Evolutionary conservation across 2,113 vertebrate species (phyloP).

Genomic region (Halichoeres trimaculatus): DNA sequence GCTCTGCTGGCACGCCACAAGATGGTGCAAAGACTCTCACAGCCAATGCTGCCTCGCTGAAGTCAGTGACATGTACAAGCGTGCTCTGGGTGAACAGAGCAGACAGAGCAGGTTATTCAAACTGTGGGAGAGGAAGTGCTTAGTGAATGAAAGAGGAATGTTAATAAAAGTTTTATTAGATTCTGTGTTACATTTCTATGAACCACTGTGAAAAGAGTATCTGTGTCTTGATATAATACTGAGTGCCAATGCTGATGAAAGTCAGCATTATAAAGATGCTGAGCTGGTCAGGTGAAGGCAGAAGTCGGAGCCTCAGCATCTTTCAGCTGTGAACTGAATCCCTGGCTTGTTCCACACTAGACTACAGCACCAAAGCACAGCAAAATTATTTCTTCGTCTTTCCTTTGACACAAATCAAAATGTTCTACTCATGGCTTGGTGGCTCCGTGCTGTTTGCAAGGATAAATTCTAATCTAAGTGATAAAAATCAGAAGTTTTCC

Average conservation of each 20-base stretch:
- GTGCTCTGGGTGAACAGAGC: background rate
- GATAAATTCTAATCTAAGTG: no score
- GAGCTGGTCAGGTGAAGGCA: background rate
- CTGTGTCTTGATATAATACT: background rate
- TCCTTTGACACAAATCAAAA: no score
- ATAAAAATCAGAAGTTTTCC: no score
- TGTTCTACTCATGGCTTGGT: no score
- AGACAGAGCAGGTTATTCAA: background rate
- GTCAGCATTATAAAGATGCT: slow-evolving; percentile 4
- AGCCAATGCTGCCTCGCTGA: background rate
- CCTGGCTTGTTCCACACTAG: background rate
- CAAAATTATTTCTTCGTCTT: no score
- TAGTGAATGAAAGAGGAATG: background rate
- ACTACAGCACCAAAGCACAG: no score
- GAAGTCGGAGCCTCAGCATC: background rate
- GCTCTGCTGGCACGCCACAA: slow-evolving; percentile 13
- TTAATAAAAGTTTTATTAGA: background rate
- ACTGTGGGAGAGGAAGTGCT: background rate
- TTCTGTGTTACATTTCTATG: background rate
- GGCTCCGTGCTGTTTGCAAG: no score
- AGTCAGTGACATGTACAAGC: background rate
- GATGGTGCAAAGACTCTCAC: slow-evolving; percentile 22
- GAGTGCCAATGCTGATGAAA: background rate
- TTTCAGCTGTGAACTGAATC: background rate
- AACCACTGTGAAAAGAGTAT: background rate